A percentile compares a stretch with the other conserved stretches of the same genome.
These are phyloP conservation scores for Lepus oiostolus DNA, from an alignment of 2,797 vertebrate species.

Conservation along the genomic window DNA sequence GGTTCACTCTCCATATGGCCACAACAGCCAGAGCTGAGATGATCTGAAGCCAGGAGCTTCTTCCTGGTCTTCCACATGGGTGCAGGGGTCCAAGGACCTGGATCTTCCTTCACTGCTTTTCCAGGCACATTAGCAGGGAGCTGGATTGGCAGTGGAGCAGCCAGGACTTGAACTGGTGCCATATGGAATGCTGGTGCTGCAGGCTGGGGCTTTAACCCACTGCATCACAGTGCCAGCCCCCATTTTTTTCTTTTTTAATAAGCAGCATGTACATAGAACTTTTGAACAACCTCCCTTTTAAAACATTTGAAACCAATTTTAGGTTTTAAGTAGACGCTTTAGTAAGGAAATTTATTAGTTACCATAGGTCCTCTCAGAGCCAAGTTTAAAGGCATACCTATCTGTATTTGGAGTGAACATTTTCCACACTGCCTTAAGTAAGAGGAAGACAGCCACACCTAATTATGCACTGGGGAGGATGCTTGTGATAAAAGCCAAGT, in stretches of 20 bases:
- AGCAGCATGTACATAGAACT: not conserved
- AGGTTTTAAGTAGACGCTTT: not conserved
- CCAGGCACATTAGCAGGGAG: no score
- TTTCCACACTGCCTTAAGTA: conserved; percentile 24
- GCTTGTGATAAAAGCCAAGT: conserved; percentile 21
- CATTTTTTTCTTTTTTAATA: not conserved
- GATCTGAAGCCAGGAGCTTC: no score
- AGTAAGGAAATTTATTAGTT: conserved; percentile 51
- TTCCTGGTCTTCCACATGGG: no score
- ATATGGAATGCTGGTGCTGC: no score
- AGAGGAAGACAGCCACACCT: conserved; percentile 71
- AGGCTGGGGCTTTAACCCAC: no score
- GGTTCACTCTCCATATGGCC: no score
- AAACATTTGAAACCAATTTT: conserved; percentile 39
- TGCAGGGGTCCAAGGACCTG: no score
- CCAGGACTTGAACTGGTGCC: no score
- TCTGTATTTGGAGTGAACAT: conserved; percentile 32
- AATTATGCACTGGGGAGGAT: conserved; percentile 57
- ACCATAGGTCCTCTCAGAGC: not conserved
- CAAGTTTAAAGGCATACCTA: conserved; percentile 4
- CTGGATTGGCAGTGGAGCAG: no score
- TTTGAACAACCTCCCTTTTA: conserved; percentile 4
- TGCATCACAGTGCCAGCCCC: no score
- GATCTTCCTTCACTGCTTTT: no score
- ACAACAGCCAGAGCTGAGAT: no score